phyloP scores from a whole-genome alignment of 2,888 invertebrate genomes.

The Laothoe populi region DNA sequence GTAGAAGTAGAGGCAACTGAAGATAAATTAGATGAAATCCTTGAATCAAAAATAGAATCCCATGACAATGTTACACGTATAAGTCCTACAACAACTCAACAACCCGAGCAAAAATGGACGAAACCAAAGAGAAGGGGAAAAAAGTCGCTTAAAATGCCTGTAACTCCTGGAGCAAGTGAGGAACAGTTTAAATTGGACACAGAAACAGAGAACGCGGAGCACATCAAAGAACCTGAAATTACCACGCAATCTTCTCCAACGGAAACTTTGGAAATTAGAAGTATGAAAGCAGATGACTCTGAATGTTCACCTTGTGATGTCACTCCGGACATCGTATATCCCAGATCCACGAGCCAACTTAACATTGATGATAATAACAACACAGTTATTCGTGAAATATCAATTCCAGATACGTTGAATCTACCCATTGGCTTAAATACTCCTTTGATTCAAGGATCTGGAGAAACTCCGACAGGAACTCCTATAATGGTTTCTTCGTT shows the following conservation, averaged over 20 bases:
- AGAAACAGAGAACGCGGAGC: constrained; percentile 29
- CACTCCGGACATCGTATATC: constrained; percentile 66
- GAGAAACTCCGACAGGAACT: constrained; percentile 50
- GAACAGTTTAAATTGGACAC: constrained; percentile 25
- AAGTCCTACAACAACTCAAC: not conserved
- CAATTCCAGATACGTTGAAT: constrained; percentile 32
- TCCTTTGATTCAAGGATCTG: constrained; percentile 57
- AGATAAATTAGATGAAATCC: constrained; percentile 23
- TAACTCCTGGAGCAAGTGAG: constrained; percentile 28
- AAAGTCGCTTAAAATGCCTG: constrained; percentile 36
- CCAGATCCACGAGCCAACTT: constrained; percentile 67
- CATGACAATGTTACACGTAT: not conserved
- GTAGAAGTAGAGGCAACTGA: constrained; percentile 10
- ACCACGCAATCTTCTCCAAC: constrained; percentile 25
- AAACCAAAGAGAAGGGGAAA: constrained; percentile 33
- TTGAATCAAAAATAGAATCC: constrained; percentile 11
- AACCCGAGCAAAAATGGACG: constrained; percentile 1
- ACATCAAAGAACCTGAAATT: constrained; percentile 27
- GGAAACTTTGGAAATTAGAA: constrained; percentile 49
- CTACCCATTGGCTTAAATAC: constrained; percentile 39
- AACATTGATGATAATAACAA: constrained; percentile 64
- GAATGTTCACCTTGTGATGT: constrained; percentile 52
- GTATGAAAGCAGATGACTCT: constrained; percentile 50
- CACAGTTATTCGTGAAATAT: constrained; percentile 66
- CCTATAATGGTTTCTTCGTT: constrained; percentile 45